Evolutionary conservation across 2,113 vertebrate genomes (phyloP).

Genomic region (Hipposideros armiger): DNA sequence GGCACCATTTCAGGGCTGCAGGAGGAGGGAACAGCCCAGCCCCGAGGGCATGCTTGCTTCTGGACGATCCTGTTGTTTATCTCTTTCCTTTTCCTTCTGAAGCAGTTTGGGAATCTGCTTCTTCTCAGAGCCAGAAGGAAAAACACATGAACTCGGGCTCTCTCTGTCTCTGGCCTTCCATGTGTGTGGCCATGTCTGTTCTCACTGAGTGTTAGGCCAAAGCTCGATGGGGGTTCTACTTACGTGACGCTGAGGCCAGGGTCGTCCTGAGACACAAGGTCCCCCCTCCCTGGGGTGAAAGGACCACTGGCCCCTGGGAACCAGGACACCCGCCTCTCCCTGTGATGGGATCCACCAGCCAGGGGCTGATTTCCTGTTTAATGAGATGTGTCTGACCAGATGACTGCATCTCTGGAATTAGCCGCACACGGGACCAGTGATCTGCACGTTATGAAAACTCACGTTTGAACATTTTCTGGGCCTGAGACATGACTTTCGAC

Average conservation of each 20-base stretch:
- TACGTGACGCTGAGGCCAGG: no score
- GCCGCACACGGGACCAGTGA: fast-evolving
- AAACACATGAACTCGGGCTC: no score
- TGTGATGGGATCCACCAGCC: fast-evolving
- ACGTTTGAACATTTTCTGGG: no score
- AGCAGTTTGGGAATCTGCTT: not conserved
- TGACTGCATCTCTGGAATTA: fast-evolving
- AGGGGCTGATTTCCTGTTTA: fast-evolving
- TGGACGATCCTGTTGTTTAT: slow-evolving; percentile 22
- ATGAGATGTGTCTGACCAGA: fast-evolving
- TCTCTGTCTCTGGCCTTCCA: not conserved
- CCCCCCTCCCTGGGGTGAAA: no score
- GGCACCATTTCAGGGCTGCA: not conserved
- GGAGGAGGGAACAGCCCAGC: slow-evolving; percentile 48
- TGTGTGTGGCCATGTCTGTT: not conserved
- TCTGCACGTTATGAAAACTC: not conserved
- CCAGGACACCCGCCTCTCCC: fast-evolving
- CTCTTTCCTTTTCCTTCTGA: not conserved
- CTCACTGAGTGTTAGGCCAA: fast-evolving
- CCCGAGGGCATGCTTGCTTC: not conserved
- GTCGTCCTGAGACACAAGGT: not conserved
- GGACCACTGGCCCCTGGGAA: fast-evolving
- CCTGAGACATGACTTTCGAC: fast-evolving
- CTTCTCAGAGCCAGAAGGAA: not conserved
- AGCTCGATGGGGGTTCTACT: fast-evolving